Evolutionary conservation across 2,888 invertebrate species (phyloP).

Genomic region (Leptopilina syphax): DNA sequence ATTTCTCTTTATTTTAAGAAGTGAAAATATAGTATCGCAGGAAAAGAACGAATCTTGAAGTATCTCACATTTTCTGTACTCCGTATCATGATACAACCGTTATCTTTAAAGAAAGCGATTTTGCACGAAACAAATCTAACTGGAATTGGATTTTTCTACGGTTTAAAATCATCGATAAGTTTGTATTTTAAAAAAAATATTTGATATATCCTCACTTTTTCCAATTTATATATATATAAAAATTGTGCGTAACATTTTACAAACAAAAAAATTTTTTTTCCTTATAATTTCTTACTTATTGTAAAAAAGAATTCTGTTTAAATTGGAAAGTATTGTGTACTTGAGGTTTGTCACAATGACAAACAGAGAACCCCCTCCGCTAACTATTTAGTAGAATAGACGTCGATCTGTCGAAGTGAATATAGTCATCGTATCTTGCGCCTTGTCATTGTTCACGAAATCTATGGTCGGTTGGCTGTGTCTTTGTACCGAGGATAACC

Average conservation of each 20-base stretch:
- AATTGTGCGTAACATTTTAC: too few relatives aligned
- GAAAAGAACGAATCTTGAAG: conserved; percentile 1
- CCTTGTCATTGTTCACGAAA: conserved; percentile 35
- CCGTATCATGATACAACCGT: not conserved
- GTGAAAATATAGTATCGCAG: not conserved
- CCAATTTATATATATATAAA: too few relatives aligned
- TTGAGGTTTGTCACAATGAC: conserved; percentile 11
- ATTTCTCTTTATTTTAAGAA: not conserved
- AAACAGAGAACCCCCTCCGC: not conserved
- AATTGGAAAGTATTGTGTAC: not conserved
- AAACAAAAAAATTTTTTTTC: too few relatives aligned
- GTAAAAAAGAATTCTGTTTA: not conserved
- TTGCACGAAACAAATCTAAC: conserved; percentile 3
- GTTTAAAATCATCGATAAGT: not conserved
- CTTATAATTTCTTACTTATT: too few relatives aligned
- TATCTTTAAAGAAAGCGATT: conserved; percentile 1
- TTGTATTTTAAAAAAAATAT: not conserved
- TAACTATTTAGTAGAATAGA: conserved; percentile 7
- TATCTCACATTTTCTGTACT: not conserved
- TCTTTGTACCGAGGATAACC: conserved; percentile 35
- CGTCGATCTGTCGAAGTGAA: conserved; percentile 13
- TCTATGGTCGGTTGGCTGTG: conserved; percentile 34
- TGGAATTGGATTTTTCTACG: not conserved
- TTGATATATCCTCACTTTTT: too few relatives aligned
- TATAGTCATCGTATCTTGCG: conserved; percentile 14